These are phyloP conservation scores for Heliconius charithonia DNA, from an alignment of 2,888 invertebrate species.

Conservation along the genomic window DNA sequence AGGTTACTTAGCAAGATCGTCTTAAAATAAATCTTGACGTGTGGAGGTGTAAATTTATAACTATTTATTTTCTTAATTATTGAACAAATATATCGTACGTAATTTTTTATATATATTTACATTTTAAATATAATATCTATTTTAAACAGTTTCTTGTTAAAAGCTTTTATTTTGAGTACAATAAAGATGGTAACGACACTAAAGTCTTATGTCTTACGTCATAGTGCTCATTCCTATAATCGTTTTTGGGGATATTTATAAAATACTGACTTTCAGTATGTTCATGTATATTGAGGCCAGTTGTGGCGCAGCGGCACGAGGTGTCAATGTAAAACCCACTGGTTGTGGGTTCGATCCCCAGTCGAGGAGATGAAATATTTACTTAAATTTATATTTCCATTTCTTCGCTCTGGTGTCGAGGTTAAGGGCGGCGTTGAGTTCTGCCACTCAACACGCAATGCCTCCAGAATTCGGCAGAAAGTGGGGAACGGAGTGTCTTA, in stretches of 20 bases:
- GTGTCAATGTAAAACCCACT: no score
- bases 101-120: neutral
- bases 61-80: neutral
- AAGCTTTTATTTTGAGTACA: neutral
- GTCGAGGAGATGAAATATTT: no score
- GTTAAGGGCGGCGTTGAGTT: no score
- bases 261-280: neutral
- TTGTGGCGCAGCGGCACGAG: no score
- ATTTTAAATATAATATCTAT: neutral
- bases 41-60: neutral
- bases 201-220: neutral
- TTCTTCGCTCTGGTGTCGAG: no score
- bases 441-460: no score
- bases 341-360: no score
- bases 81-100: neutral
- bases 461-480: no score
- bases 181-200: neutral
- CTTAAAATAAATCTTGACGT: neutral
- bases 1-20: constrained; percentile 7
- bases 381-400: no score
- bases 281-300: no score
- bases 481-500: no score
- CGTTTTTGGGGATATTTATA: no score
- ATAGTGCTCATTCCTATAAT: neutral
- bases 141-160: neutral